Evolutionary conservation across 2,113 vertebrate genomes (phyloP), one percentile per base, ranked within the genome.

Genomic region (Chaetura pelagica): DNA sequence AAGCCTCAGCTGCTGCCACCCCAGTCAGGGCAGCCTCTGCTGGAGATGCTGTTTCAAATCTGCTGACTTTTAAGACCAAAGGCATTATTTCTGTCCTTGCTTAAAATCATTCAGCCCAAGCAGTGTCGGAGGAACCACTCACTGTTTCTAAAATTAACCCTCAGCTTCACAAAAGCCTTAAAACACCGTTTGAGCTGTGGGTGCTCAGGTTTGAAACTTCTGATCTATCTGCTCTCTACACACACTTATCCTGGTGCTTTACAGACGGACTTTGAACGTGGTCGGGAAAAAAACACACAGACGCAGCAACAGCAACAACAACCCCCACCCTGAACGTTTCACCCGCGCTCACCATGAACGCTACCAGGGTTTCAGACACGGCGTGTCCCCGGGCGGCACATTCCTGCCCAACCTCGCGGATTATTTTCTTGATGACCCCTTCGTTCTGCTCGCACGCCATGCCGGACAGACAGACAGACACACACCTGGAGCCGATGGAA

Each of bases 271-370:
- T 81, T 40, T n/a, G 24, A 72, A 64, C 5, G 1, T 7, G 15
- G 48, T 16, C 23, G 40, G 58, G 27, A n/a, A 42, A 48, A 48
- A 35, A 48, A 54, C 24, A 57, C 10, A 4, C 15, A 85, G 89
- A 46, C 10, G 7, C 89, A 23, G 61, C n/a, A 76, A 73, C 49
- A 44, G 32, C 4, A 49, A 34, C 22, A 32, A 54, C 26, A 29
- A 18, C 6, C 1, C 1, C 15, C 80, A 61, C 13, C 22, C 63
- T 5, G 35, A 79, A 23, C 24, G 44, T 57, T 61, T 22, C 29
- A 42, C 29, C 44, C 18, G 71, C 12, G 10, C 97, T 98, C 94
- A 99, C 99, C 99, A 99, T 97, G 90, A 99, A 99, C 6, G 98
- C 98, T 71, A 98, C 98, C 90, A 99, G 71, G 12, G 98, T 98